These are phyloP conservation scores for Bombycilla garrulus DNA, from an alignment of 2,113 vertebrate species.

Conservation along the genomic window DNA sequence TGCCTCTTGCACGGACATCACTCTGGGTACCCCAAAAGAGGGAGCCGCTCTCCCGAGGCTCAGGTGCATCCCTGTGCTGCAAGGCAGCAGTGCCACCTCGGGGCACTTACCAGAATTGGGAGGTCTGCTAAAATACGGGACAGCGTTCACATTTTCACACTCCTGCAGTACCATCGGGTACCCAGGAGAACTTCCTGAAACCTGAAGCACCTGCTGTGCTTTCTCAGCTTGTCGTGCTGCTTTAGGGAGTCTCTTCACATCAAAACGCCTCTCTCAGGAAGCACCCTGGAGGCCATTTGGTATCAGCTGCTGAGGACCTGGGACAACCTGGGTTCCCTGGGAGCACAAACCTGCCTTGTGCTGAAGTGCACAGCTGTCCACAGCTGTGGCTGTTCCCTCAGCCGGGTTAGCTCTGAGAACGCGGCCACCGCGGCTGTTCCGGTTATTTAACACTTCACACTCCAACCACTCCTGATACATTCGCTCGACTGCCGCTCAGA, in stretches of 20 bases:
- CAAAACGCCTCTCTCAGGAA: neutral
- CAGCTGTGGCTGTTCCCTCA: neutral
- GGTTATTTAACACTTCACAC: neutral
- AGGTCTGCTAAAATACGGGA: neutral
- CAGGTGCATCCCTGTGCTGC: neutral
- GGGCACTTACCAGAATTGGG: neutral
- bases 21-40: neutral
- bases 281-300: too few relatives aligned
- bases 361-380: neutral
- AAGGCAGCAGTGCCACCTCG: constrained; percentile 7
- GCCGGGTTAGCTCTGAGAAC: neutral
- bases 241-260: neutral
- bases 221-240: neutral
- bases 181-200: neutral
- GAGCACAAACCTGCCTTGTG: neutral
- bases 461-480: neutral
- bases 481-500: accelerated
- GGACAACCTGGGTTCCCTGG: accelerated
- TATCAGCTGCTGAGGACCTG: neutral
- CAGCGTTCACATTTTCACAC: neutral
- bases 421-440: accelerated
- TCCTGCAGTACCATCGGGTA: accelerated
- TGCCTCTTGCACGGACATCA: neutral
- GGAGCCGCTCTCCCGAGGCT: neutral
- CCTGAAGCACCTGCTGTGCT: neutral